These are phyloP conservation scores for Rhinolophus sinicus DNA, from an alignment of 2,113 vertebrate species.

Conservation along the genomic window DNA sequence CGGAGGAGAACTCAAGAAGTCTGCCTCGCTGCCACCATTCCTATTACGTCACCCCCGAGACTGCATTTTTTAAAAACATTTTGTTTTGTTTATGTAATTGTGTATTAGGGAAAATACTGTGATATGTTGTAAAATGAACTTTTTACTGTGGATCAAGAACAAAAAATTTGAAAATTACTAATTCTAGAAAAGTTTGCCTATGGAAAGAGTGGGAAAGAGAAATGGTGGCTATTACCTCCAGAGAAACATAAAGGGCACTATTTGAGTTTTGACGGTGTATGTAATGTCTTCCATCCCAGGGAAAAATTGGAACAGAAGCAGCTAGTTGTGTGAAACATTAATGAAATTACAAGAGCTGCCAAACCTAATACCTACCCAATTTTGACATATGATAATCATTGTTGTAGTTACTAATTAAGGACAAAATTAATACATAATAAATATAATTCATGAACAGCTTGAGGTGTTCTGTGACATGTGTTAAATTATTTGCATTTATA, in stretches of 20 bases:
- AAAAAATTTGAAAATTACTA: neutral
- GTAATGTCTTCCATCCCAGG: neutral
- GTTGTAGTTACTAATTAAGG: neutral
- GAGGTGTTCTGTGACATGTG: neutral
- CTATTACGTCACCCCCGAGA: too few relatives aligned
- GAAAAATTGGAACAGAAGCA: neutral
- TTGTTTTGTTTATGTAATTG: neutral
- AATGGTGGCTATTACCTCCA: neutral
- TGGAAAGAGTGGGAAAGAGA: neutral
- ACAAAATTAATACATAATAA: neutral
- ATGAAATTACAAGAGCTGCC: neutral
- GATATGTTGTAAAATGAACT: neutral
- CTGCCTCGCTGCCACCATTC: too few relatives aligned
- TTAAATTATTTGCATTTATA: constrained; percentile 14
- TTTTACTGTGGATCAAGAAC: neutral
- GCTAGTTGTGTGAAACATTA: neutral
- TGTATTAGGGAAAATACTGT: neutral
- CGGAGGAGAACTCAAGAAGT: too few relatives aligned
- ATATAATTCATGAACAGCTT: neutral
- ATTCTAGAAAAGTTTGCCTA: neutral
- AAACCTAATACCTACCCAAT: neutral
- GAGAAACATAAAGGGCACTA: neutral
- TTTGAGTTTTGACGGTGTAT: neutral
- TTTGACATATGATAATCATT: neutral
- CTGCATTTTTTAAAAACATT: neutral